phyloP scores from a whole-genome alignment of 2,888 invertebrate genomes.

The Plutella xylostella region DNA sequence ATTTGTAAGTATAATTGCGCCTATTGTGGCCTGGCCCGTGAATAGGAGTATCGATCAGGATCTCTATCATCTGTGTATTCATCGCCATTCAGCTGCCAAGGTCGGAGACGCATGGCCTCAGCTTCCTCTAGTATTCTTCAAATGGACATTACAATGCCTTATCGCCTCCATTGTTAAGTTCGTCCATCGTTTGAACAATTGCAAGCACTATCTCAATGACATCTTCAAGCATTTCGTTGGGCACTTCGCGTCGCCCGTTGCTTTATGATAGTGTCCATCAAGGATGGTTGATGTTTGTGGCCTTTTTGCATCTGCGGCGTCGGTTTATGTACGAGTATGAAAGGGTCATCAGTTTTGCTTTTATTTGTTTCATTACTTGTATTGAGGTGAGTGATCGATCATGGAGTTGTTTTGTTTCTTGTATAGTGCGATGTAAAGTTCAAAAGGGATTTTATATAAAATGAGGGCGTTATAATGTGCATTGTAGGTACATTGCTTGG shows the following conservation, averaged over 20 bases:
- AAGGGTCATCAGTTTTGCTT: no score
- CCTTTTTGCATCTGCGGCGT: no score
- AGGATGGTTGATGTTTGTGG: background rate
- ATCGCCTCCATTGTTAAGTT: constrained; percentile 40
- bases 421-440: no score
- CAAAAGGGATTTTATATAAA: no score
- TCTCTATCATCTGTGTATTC: constrained; percentile 7
- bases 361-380: no score
- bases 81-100: constrained; percentile 36
- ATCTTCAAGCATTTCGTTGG: no score
- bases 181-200: constrained; percentile 31
- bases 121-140: constrained; percentile 53
- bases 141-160: constrained; percentile 56
- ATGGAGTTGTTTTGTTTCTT: no score
- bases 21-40: background rate
- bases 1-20: constrained; percentile 5
- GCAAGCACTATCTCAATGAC: constrained; percentile 55
- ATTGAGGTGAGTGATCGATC: no score
- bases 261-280: constrained; percentile 10
- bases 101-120: constrained; percentile 44
- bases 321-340: no score
- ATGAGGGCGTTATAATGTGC: no score
- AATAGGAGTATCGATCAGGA: constrained; percentile 17
- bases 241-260: no score
- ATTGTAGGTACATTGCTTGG: no score